Base-by-base conservation (phyloP, 2,797 vertebrate genomes). In the Oreonectes daqikongensis region DNA sequence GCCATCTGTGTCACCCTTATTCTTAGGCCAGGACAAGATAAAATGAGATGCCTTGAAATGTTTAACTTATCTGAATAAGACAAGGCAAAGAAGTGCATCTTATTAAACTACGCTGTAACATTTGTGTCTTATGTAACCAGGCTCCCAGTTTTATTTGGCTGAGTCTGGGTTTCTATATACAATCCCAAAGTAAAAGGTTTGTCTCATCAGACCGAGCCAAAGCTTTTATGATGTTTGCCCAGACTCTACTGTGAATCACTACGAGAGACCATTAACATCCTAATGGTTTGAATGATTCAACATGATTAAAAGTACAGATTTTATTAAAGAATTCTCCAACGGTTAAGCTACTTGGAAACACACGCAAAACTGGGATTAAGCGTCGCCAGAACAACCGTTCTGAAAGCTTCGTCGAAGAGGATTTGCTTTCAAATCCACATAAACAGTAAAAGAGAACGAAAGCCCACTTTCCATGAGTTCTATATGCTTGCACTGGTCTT, bases 101-200 rank as follows among this genome's bases (percentile, higher is more conserved):
- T 11, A 59, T 10, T 48, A 48, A 18, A 26, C n/a, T 28, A 17
- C 28, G 24, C 24, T 15, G 14, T 69, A 11, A 42, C 76, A 84
- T 87, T 83, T 88, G 78, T 85, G 66, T 87, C 74, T 87, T 87
- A 88, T 88, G 87, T 81, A 89, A 90, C 82, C 75, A 69, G 72
- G 76, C 69, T 79, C 79, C 71, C 80, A 67, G 85, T 72, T 81
- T 80, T 59, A 65, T 70, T 69, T 76, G 72, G 60, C 59, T 12
- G 48, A 64, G 24, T 55, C 59, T 3, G 17, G 22, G 26, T 55
- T 53, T 81, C 68, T 79, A 42, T 79, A 57, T 69, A 32, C 26
- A 1, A n/a, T 61, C 40, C 4, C 63, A 79, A 74, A 80, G 46
- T 64, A 40, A 66, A 69, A 5, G 0, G 28, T 15, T 71, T n/a